These are phyloP conservation scores for Bombus huntii DNA, from an alignment of 1,140 invertebrate genomes.

Conservation along the genomic window DNA sequence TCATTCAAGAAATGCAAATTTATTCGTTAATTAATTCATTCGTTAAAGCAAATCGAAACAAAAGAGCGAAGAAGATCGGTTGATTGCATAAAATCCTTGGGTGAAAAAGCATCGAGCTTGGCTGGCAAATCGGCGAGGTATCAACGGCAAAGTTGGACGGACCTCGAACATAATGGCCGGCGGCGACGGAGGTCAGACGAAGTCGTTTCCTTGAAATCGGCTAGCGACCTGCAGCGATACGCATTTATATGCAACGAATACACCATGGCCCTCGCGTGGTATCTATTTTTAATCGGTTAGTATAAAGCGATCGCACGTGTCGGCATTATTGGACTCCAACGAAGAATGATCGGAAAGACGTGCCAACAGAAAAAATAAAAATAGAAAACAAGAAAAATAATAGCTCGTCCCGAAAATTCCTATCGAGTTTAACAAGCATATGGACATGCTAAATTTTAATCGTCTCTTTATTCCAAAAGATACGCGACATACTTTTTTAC, in stretches of 20 bases:
- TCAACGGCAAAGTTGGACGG: slow-evolving; percentile 45
- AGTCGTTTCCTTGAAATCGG: slow-evolving; percentile 71
- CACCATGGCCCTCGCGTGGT: slow-evolving; percentile 44
- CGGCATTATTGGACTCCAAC: slow-evolving; percentile 21
- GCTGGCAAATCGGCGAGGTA: background rate
- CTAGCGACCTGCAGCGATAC: slow-evolving; percentile 66
- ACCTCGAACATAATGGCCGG: slow-evolving; percentile 62
- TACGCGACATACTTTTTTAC: no score
- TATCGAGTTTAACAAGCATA: no score
- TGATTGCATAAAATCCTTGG: background rate
- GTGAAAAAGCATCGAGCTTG: background rate
- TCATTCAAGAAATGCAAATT: background rate
- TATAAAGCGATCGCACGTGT: slow-evolving; percentile 47
- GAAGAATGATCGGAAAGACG: slow-evolving; percentile 1
- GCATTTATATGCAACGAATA: slow-evolving; percentile 70
- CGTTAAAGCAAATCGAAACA: background rate
- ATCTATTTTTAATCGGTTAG: slow-evolving; percentile 62
- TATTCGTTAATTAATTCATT: background rate
- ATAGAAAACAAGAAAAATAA: background rate
- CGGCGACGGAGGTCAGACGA: slow-evolving; percentile 66
- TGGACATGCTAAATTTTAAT: no score
- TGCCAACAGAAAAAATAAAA: background rate
- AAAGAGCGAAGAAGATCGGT: background rate
- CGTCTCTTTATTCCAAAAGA: no score
- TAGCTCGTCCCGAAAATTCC: no score